Percentiles rank a stretch among this genome's conserved stretches.
phyloP scores from a whole-genome alignment of 1,140 invertebrate species.

The Palaemon carinicauda region DNA sequence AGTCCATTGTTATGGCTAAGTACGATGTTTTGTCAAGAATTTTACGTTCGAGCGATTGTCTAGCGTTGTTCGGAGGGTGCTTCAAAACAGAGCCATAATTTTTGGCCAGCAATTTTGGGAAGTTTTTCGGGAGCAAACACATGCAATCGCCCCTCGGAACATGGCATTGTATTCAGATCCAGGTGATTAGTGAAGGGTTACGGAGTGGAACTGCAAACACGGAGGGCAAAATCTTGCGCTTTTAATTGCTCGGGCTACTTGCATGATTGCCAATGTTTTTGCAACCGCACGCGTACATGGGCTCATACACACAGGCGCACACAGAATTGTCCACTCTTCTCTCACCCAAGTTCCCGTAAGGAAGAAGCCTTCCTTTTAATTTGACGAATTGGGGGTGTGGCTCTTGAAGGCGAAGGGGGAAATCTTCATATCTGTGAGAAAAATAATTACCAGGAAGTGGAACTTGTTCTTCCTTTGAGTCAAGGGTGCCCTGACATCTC shows the following conservation, averaged over 20 bases:
- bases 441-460: too few relatives aligned
- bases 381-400: too few relatives aligned
- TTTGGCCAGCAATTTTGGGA: background rate
- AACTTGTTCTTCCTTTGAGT: background rate
- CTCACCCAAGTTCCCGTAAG: background rate
- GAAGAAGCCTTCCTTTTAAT: too few relatives aligned
- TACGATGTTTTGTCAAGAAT: constrained; percentile 6
- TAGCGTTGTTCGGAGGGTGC: background rate
- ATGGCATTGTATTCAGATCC: too few relatives aligned
- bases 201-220: too few relatives aligned
- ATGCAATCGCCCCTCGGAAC: background rate
- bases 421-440: too few relatives aligned
- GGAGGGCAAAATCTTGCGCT: too few relatives aligned
- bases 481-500: background rate
- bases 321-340: background rate
- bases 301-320: too few relatives aligned
- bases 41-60: background rate
- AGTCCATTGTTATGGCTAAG: background rate
- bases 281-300: background rate
- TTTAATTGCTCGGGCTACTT: background rate
- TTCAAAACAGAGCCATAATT: background rate
- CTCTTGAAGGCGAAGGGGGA: too few relatives aligned
- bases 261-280: background rate
- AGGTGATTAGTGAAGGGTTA: too few relatives aligned
- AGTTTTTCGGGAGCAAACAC: background rate